These are phyloP conservation scores for Caenorhabditis briggsae DNA, from an alignment of 1,140 invertebrate species.

Conservation along the genomic window DNA sequence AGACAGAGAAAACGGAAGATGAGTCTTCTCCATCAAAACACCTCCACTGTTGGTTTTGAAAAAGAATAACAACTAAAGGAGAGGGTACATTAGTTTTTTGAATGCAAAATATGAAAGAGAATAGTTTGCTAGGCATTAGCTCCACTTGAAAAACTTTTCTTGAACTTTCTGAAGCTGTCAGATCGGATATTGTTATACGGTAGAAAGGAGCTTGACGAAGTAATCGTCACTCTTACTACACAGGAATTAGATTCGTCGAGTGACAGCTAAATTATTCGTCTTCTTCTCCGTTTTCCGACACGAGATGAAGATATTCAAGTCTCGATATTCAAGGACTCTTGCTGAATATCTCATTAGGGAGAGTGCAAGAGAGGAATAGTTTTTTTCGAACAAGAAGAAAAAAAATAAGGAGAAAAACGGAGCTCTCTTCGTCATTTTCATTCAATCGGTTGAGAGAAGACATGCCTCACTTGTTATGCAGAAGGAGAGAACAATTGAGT, in stretches of 20 bases:
- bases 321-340: slow-evolving; percentile 36
- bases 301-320: slow-evolving; percentile 24
- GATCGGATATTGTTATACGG: background rate
- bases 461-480: background rate
- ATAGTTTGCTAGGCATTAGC: too few relatives aligned
- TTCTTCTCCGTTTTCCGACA: background rate
- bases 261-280: slow-evolving; percentile 20
- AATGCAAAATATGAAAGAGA: too few relatives aligned
- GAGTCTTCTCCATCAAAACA: slow-evolving; percentile 17
- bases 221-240: slow-evolving; percentile 21
- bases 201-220: background rate
- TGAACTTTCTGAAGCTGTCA: background rate
- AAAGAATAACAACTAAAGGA: background rate
- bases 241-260: slow-evolving; percentile 45
- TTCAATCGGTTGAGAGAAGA: background rate
- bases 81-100: background rate
- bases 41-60: background rate
- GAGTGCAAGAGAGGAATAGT: slow-evolving; percentile 1
- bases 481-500: background rate
- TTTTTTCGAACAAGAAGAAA: slow-evolving; percentile 15
- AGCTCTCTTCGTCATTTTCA: slow-evolving; percentile 4
- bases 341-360: slow-evolving; percentile 53
- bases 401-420: background rate
- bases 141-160: too few relatives aligned
- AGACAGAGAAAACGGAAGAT: too few relatives aligned